These are phyloP conservation scores for Silurus asotus DNA, from an alignment of 2,113 vertebrate species.

Conservation along the genomic window DNA sequence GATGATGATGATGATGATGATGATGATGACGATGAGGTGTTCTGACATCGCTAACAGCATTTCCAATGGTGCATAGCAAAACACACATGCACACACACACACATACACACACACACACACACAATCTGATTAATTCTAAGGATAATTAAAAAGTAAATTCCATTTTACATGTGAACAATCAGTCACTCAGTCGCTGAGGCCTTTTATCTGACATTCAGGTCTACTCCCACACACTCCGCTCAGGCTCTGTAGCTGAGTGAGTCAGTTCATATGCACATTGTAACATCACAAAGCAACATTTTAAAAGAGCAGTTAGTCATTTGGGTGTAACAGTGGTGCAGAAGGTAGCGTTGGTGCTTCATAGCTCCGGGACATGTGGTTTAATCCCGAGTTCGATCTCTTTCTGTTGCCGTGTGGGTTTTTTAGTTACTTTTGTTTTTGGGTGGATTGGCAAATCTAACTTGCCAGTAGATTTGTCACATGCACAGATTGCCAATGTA, in stretches of 20 bases:
- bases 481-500: too few species aligned
- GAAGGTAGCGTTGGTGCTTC: not conserved
- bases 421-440: not conserved
- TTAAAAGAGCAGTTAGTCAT: not conserved
- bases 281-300: not conserved
- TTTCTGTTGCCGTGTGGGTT: not conserved
- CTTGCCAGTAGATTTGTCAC: not conserved
- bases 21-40: constrained; percentile 17
- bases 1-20: constrained; percentile 27
- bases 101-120: not conserved
- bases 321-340: not conserved
- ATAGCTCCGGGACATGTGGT: not conserved
- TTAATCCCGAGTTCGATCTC: not conserved
- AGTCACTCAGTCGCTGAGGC: constrained; percentile 11
- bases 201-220: not conserved
- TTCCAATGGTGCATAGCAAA: constrained; percentile 8
- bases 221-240: constrained; percentile 8
- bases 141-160: not conserved
- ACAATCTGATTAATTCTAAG: not conserved
- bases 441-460: not conserved
- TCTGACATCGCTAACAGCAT: constrained; percentile 37
- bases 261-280: not conserved
- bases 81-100: not conserved
- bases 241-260: not conserved
- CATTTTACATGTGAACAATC: constrained; percentile 27